Percentiles rank a stretch among this genome's conserved stretches.
Evolutionary conservation across 2,113 vertebrate species (phyloP).

Genomic region (Elephantulus edwardii): DNA sequence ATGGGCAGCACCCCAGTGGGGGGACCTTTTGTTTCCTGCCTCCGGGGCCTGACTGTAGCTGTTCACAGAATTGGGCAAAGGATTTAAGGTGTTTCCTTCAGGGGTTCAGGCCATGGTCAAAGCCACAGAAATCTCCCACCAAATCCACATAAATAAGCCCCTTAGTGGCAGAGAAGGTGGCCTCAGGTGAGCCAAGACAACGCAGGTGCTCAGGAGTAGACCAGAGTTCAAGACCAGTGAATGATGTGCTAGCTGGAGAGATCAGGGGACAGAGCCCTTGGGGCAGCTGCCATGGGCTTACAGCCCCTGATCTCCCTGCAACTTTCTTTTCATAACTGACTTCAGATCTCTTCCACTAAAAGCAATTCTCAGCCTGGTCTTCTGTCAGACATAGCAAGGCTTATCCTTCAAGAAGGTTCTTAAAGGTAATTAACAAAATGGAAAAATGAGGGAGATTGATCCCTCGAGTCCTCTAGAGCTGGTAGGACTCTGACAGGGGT

Average conservation of each 20-base stretch:
- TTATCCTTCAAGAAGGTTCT: neutral
- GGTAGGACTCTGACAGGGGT: neutral
- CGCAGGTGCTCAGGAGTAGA: neutral
- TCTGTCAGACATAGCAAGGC: neutral
- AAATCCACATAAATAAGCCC: neutral
- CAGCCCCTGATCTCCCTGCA: neutral
- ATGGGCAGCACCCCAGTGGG: neutral
- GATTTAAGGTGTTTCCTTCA: no score
- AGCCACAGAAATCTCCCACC: neutral
- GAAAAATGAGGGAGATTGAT: neutral
- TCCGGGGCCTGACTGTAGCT: neutral
- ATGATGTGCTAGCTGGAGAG: no score
- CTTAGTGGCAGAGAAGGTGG: neutral
- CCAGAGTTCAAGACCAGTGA: neutral
- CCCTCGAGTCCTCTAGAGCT: neutral
- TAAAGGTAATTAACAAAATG: neutral
- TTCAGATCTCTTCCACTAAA: no score
- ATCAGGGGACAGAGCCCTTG: neutral
- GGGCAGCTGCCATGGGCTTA: neutral
- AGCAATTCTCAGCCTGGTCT: neutral
- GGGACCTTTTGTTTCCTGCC: neutral
- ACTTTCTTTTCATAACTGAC: neutral
- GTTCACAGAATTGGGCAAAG: neutral
- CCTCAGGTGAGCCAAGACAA: neutral
- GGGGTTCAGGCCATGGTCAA: neutral